phyloP scores from a whole-genome alignment of 2,113 vertebrate species.

The Mus pahari region DNA sequence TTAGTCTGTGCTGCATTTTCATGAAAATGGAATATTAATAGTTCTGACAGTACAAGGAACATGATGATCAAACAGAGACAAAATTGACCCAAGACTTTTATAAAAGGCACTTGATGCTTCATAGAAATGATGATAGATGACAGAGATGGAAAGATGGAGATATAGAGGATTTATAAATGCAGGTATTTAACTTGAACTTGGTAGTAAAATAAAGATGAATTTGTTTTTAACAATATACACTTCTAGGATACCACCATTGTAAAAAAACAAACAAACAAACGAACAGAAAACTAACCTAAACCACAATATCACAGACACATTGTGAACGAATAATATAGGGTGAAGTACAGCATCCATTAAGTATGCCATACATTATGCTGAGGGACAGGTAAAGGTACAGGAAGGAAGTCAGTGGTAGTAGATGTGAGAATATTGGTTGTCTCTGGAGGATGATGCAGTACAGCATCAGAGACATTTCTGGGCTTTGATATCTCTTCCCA shows the following conservation, averaged over 20 bases:
- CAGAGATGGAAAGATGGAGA: background rate
- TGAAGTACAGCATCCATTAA: background rate
- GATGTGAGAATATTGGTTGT: background rate
- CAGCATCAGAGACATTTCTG: background rate
- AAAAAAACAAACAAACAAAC: too few relatives aligned
- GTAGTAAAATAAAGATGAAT: background rate
- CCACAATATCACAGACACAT: background rate
- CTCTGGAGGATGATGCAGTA: background rate
- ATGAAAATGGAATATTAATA: background rate
- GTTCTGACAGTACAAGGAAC: background rate
- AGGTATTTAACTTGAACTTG: background rate
- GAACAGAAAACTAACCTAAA: background rate
- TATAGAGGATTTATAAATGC: background rate
- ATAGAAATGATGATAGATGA: background rate
- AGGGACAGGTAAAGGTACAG: background rate
- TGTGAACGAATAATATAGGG: background rate
- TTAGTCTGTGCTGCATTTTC: background rate
- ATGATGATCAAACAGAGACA: background rate
- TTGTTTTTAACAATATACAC: background rate
- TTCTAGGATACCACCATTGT: background rate
- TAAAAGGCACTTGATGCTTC: background rate
- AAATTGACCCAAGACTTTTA: background rate
- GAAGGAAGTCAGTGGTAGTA: background rate
- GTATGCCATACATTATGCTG: background rate
- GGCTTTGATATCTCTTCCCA: background rate